phyloP scores from a whole-genome alignment of 2,797 vertebrate species.

The Arremon aurantiirostris region DNA sequence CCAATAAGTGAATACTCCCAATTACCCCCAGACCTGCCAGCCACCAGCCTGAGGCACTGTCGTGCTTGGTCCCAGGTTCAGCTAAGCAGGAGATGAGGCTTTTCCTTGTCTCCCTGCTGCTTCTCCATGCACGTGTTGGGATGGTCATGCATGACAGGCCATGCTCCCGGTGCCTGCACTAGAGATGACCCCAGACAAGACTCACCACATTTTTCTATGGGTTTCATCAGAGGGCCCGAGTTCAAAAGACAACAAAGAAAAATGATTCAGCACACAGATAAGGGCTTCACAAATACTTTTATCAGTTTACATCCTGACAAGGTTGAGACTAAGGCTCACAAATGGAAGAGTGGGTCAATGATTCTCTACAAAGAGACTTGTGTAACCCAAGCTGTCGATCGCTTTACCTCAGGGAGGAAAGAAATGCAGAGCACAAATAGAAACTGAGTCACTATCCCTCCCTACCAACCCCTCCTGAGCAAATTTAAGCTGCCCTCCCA shows the following conservation, averaged over 20 bases:
- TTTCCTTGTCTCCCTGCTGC: neutral
- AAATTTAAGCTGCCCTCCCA: neutral
- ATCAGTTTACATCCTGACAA: neutral
- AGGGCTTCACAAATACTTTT: neutral
- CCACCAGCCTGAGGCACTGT: neutral
- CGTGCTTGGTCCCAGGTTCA: neutral
- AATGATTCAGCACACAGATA: neutral
- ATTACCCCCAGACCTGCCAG: neutral
- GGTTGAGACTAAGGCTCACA: neutral
- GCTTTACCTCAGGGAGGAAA: neutral
- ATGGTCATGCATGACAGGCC: neutral
- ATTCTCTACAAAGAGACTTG: neutral
- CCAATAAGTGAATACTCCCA: neutral
- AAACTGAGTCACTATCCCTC: neutral
- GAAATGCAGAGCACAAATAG: neutral
- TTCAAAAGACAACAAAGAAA: neutral
- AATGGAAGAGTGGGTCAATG: neutral
- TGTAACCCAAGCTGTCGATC: neutral
- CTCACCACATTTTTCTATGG: neutral
- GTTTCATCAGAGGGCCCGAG: neutral
- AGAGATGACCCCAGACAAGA: neutral
- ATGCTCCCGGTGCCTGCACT: neutral
- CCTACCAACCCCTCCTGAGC: neutral
- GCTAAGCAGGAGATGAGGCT: neutral
- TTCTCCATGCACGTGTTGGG: neutral